phyloP scores from a whole-genome alignment of 2,888 invertebrate genomes.

The Rotaria magnacalcarata region DNA sequence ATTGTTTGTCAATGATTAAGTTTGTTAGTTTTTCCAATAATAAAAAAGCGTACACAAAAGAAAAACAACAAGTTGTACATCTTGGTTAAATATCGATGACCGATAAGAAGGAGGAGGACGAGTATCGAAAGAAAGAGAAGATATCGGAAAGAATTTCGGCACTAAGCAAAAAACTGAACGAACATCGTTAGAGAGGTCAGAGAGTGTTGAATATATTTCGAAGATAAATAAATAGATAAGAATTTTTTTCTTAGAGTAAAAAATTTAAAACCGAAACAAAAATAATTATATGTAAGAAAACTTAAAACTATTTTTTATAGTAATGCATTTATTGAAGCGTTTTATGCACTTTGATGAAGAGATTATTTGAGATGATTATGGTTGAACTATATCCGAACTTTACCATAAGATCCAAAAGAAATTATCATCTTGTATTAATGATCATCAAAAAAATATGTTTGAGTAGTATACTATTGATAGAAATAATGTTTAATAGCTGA shows the following conservation, averaged over 20 bases:
- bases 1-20: neutral
- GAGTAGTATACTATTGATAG: neutral
- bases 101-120: slow-evolving; percentile 6
- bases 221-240: neutral
- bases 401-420: neutral
- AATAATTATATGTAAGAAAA: neutral
- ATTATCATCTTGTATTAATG: slow-evolving; percentile 11
- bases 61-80: neutral
- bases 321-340: neutral
- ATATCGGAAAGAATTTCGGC: slow-evolving; percentile 36
- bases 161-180: neutral
- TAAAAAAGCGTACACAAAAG: neutral
- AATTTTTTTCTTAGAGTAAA: neutral
- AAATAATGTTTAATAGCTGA: slow-evolving; percentile 1
- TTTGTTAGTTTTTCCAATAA: neutral
- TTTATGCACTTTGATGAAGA: neutral
- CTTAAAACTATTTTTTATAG: neutral
- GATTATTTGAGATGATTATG: slow-evolving; percentile 3
- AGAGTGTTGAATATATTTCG: neutral
- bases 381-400: neutral
- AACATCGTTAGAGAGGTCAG: slow-evolving; percentile 1
- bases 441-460: slow-evolving; percentile 16
- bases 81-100: neutral
- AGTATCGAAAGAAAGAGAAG: slow-evolving; percentile 30
- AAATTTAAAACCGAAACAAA: neutral